Percentiles rank a stretch among this genome's conserved stretches.
These are phyloP conservation scores for Tetranychus truncatus DNA, from an alignment of 2,888 invertebrate genomes.

Conservation along the genomic window DNA sequence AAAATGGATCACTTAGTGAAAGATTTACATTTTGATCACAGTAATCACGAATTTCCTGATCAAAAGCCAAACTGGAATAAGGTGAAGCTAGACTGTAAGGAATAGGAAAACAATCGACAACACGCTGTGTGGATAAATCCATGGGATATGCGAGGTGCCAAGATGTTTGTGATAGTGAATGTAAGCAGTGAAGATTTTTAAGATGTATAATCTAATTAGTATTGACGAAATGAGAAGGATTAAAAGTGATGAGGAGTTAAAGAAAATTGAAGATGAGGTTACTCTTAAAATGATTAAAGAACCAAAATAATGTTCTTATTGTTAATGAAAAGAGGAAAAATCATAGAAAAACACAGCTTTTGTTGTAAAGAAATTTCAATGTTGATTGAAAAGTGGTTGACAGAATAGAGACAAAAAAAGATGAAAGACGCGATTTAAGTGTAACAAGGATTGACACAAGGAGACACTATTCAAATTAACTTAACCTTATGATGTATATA, in stretches of 20 bases:
- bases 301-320: not conserved
- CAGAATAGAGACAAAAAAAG: not conserved
- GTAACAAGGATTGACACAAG: conserved; percentile 1
- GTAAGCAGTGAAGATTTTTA: too few species aligned
- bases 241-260: too few species aligned
- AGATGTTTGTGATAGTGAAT: too few species aligned
- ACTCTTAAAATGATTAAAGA: too few species aligned
- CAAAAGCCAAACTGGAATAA: not conserved
- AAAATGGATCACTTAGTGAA: not conserved
- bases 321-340: not conserved
- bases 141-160: not conserved
- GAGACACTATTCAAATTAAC: conserved; percentile 1
- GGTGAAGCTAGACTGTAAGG: not conserved
- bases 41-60: conserved; percentile 1
- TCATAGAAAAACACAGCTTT: not conserved
- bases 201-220: too few species aligned
- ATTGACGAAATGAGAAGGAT: too few species aligned
- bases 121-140: not conserved
- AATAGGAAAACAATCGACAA: conserved; percentile 4
- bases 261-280: too few species aligned
- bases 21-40: conserved; percentile 10
- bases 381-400: not conserved
- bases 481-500: not conserved
- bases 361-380: not conserved
- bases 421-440: not conserved